A percentile compares a stretch with the other conserved stretches of the same genome.
Conservation (phyloP, 1,140 invertebrate genomes). For the Triops longicaudatus region DNA sequence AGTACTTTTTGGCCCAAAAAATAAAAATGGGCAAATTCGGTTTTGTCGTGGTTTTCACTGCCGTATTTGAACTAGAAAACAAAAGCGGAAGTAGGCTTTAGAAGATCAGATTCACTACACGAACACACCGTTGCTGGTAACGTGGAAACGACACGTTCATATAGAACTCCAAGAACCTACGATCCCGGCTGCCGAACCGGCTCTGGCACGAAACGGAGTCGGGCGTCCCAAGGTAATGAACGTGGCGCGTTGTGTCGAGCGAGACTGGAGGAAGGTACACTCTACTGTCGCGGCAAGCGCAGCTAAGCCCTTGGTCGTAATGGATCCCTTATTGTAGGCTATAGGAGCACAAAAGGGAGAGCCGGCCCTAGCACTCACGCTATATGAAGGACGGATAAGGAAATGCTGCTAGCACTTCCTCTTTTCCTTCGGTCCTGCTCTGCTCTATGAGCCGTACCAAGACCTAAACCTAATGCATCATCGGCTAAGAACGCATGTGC, state of each 20-base stretch:
- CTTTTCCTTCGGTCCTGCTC: background rate
- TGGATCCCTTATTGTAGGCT: background rate
- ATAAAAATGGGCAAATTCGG: too few species aligned
- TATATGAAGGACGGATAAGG: slow-evolving; percentile 15
- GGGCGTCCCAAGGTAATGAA: background rate
- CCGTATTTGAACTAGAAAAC: too few species aligned
- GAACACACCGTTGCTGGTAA: too few species aligned
- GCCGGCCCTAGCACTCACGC: background rate
- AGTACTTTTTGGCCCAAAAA: too few species aligned
- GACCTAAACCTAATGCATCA: background rate
- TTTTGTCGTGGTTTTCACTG: too few species aligned
- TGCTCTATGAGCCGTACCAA: background rate
- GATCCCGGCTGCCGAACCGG: slow-evolving; percentile 4
- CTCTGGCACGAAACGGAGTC: background rate
- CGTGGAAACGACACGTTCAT: too few species aligned
- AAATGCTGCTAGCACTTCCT: slow-evolving; percentile 14
- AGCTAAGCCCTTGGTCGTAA: background rate
- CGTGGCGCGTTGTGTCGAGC: background rate
- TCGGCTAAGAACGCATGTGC: background rate
- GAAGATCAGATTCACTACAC: too few species aligned
- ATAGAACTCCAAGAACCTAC: background rate
- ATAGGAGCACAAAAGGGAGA: background rate
- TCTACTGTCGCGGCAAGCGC: background rate
- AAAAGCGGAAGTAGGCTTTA: too few species aligned
- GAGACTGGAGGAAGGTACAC: background rate